Evolutionary conservation across 2,888 invertebrate genomes (phyloP).

Genomic region (Branchipolynoe longqiensis): DNA sequence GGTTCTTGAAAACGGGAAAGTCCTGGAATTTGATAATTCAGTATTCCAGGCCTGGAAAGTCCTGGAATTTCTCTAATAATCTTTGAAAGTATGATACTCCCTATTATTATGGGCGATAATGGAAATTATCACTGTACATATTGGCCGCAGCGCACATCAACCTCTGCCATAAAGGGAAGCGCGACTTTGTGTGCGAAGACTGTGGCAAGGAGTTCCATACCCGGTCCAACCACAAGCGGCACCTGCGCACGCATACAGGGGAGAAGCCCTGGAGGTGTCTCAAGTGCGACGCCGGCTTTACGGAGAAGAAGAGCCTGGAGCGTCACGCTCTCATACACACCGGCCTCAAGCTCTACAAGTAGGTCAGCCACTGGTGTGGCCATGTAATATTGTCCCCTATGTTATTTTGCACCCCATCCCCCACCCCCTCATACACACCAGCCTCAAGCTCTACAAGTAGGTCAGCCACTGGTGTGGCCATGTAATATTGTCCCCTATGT

Average conservation of each 20-base stretch:
- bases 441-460: slow-evolving; percentile 31
- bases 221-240: slow-evolving; percentile 34
- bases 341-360: slow-evolving; percentile 41
- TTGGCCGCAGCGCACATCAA: slow-evolving; percentile 28
- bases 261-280: slow-evolving; percentile 17
- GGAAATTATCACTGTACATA: too few species aligned
- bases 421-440: slow-evolving; percentile 22
- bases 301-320: slow-evolving; percentile 39
- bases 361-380: not conserved
- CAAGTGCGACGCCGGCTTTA: slow-evolving; percentile 30
- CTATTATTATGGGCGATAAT: too few species aligned
- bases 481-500: too few species aligned
- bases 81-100: too few species aligned
- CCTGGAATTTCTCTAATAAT: too few species aligned
- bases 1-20: too few species aligned
- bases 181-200: not conserved
- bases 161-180: slow-evolving; percentile 14
- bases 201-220: slow-evolving; percentile 33
- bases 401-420: too few species aligned
- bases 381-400: too few species aligned
- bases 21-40: too few species aligned
- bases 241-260: not conserved
- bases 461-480: not conserved
- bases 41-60: too few species aligned
- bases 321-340: slow-evolving; percentile 20